Evolutionary conservation across 2,888 invertebrate species (phyloP), one percentile per base, ranked within the genome.

Genomic region (Conus canariensis): DNA sequence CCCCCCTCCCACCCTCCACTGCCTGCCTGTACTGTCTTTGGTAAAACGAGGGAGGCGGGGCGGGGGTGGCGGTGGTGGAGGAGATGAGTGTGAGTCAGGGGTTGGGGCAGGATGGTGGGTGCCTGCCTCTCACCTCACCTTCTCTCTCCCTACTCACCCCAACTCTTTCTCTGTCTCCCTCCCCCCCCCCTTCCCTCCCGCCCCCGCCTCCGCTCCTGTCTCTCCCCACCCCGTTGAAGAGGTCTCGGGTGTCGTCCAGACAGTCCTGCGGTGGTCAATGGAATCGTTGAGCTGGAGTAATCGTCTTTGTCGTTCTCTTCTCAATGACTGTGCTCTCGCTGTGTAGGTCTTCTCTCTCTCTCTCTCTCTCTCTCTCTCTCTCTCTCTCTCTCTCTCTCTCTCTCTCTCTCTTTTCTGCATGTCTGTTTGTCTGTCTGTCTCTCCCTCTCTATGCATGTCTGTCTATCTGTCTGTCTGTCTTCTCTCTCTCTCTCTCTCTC

Each of bases 271-370:
- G 25, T 86, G 64, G 88, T 60, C 85, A 88, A 77, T 90, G 85
- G 30, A 85, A 30, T 64, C 88, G 60, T 14, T 88, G 22, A 59
- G 12, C 64, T 59, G 88, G 25, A 88, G 80, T 88, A 88, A 88
- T 64, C 30, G 19, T 80, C 88, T 80, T 88, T 88, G 88, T 88
- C 60, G 45, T 12, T 16, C 83, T 25, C 82, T 58, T 22, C 82
- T 58, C 82, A 56, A 83, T 83, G 82, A 83, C 82, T 19, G n/a
- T 14, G 22, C 67, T 56, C 70, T 12, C 22, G 3, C 70, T 70
- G 3, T 70, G 8, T 70, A 14, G 12, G 22, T 70, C 22, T 70
- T 19, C 70, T 22, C 70, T 70, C 70, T 70, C 70, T 70, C 22
- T 70, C 30, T 74, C 74, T 22, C 74, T 8, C n/a, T 74, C 74